Conservation (phyloP, 2,888 invertebrate species). For the Tromatobia lineatoria region DNA sequence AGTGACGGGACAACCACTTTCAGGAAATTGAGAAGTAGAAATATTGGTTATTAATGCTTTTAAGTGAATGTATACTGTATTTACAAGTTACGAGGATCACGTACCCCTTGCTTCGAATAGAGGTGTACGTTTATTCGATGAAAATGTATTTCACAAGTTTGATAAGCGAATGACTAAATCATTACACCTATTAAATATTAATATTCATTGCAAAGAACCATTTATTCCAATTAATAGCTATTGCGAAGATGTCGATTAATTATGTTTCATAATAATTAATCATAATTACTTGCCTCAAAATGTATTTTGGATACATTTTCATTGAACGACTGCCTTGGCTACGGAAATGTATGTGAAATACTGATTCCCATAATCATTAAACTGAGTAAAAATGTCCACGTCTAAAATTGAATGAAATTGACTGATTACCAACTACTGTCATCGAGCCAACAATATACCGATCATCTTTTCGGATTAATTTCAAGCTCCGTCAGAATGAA, state of each 20-base stretch:
- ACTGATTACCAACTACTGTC: slow-evolving; percentile 23
- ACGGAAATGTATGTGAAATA: neutral
- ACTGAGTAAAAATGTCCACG: neutral
- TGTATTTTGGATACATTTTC: too few relatives aligned
- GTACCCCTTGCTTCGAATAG: neutral
- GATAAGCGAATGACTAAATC: too few relatives aligned
- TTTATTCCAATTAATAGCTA: too few relatives aligned
- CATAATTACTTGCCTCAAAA: too few relatives aligned
- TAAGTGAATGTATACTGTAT: neutral
- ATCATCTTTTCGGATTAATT: neutral
- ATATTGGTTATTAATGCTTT: neutral
- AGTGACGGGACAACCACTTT: neutral
- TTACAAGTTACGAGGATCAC: neutral
- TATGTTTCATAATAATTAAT: too few relatives aligned
- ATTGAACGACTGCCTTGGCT: neutral
- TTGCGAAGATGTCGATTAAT: too few relatives aligned
- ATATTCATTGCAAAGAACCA: too few relatives aligned
- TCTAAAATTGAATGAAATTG: slow-evolving; percentile 47
- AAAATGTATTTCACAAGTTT: too few relatives aligned
- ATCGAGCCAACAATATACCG: slow-evolving; percentile 11
- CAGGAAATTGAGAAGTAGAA: neutral
- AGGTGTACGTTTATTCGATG: too few relatives aligned
- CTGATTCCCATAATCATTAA: neutral
- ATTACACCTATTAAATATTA: too few relatives aligned
- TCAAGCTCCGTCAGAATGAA: slow-evolving; percentile 6